phyloP scores from a whole-genome alignment of 1,140 invertebrate species.

The Parapsyche elsis region DNA sequence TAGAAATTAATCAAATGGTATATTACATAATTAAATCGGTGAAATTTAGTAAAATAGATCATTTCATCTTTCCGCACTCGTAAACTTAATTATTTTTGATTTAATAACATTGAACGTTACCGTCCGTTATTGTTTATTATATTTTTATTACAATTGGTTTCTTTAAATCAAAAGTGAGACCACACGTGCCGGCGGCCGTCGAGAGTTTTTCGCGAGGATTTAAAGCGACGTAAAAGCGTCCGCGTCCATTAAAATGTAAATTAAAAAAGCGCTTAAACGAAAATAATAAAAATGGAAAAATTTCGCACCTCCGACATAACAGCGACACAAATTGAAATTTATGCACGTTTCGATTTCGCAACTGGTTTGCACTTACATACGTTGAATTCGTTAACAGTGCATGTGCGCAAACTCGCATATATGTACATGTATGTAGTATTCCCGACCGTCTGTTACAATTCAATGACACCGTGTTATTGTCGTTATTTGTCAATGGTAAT shows the following conservation, averaged over 20 bases:
- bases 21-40: no score
- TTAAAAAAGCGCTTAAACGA: slow-evolving; percentile 4
- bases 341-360: slow-evolving; percentile 16
- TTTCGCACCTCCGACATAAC: slow-evolving; percentile 16
- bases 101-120: no score
- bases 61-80: no score
- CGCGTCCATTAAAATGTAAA: slow-evolving; percentile 16
- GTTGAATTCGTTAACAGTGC: no score
- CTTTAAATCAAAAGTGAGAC: no score
- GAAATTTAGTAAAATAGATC: no score
- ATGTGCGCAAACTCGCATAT: no score
- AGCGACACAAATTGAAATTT: slow-evolving; percentile 39
- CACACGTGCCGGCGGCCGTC: background rate
- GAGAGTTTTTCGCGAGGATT: background rate
- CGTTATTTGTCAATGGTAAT: background rate
- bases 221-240: background rate
- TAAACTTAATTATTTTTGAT: no score
- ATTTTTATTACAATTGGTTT: no score
- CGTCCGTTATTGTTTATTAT: no score
- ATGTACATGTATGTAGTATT: background rate
- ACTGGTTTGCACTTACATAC: slow-evolving; percentile 14
- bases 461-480: background rate
- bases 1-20: no score
- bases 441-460: background rate
- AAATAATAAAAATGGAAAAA: slow-evolving; percentile 6